Conservation (phyloP, 2,888 invertebrate species). For the Mesodorylaimus sp. region DNA sequence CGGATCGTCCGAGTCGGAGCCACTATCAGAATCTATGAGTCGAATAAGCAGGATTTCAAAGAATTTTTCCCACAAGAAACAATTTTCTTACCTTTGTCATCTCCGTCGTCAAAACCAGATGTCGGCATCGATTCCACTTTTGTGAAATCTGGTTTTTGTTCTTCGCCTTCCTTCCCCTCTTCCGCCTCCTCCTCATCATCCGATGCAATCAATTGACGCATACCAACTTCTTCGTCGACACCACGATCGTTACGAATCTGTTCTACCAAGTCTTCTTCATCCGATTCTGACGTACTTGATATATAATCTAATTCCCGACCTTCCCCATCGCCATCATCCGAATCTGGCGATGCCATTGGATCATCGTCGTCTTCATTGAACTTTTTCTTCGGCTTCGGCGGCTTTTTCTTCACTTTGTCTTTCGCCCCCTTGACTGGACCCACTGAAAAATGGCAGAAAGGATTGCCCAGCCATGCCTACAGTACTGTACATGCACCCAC, state of each 20-base stretch:
- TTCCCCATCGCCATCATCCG: constrained; percentile 90
- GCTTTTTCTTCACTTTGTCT: constrained; percentile 39
- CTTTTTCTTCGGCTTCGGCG: constrained; percentile 47
- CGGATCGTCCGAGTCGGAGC: constrained; percentile 32
- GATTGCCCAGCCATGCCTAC: too few species aligned
- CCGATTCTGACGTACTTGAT: constrained; percentile 41
- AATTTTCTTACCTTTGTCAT: constrained; percentile 1
- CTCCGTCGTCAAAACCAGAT: background rate
- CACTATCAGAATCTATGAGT: constrained; percentile 2
- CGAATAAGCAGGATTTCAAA: background rate
- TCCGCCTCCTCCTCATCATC: constrained; percentile 59
- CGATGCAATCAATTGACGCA: constrained; percentile 65
- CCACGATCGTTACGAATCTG: constrained; percentile 61
- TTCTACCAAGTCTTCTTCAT: constrained; percentile 30
- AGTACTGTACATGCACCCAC: too few species aligned
- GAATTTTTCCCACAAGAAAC: background rate
- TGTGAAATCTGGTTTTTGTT: constrained; percentile 47
- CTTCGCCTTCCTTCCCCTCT: constrained; percentile 47
- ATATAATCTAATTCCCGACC: constrained; percentile 85
- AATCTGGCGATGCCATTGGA: constrained; percentile 79
- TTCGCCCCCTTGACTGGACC: constrained; percentile 41
- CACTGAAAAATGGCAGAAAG: too few species aligned
- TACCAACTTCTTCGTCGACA: constrained; percentile 74
- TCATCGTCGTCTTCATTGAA: constrained; percentile 43
- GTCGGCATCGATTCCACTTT: background rate